These are phyloP conservation scores for Rana temporaria DNA, from an alignment of 2,113 vertebrate species.

Conservation along the genomic window DNA sequence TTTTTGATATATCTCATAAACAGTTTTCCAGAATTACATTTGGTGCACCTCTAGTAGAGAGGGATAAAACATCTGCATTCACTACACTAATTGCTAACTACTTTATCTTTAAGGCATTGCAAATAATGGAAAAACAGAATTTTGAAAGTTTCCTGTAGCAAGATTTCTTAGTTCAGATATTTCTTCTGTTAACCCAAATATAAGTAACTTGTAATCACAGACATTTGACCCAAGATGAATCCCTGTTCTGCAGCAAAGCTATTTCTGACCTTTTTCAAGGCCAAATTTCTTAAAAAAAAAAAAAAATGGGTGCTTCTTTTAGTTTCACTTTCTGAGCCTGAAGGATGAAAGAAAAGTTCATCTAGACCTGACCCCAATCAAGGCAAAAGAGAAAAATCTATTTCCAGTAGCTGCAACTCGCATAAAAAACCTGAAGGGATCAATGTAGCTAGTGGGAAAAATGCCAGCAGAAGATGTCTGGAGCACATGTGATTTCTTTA, in stretches of 20 bases:
- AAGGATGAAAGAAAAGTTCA: constrained; percentile 31
- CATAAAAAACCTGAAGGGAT: constrained; percentile 49
- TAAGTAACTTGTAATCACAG: constrained; percentile 17
- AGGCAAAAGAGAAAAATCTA: constrained; percentile 53
- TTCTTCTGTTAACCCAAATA: constrained; percentile 23
- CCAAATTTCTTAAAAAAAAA: constrained; percentile 31
- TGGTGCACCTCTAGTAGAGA: too few relatives aligned
- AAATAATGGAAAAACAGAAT: not conserved
- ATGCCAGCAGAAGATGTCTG: constrained; percentile 23
- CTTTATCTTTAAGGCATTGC: not conserved
- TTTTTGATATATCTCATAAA: too few relatives aligned
- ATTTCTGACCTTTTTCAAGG: constrained; percentile 30
- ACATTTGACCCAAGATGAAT: constrained; percentile 33
- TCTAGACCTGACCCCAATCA: constrained; percentile 50
- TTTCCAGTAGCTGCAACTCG: constrained; percentile 39
- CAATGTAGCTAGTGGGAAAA: constrained; percentile 35
- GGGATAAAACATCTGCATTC: not conserved
- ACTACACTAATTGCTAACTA: not conserved
- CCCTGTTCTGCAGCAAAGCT: constrained; percentile 10
- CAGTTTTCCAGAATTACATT: too few relatives aligned
- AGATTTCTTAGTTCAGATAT: constrained; percentile 7
- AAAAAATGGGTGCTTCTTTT: constrained; percentile 34
- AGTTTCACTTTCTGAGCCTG: constrained; percentile 28
- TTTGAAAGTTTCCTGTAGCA: not conserved
- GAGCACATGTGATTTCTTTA: not conserved